Conservation (phyloP, 2,888 invertebrate genomes). For the Agonopterix alstromeriana region DNA sequence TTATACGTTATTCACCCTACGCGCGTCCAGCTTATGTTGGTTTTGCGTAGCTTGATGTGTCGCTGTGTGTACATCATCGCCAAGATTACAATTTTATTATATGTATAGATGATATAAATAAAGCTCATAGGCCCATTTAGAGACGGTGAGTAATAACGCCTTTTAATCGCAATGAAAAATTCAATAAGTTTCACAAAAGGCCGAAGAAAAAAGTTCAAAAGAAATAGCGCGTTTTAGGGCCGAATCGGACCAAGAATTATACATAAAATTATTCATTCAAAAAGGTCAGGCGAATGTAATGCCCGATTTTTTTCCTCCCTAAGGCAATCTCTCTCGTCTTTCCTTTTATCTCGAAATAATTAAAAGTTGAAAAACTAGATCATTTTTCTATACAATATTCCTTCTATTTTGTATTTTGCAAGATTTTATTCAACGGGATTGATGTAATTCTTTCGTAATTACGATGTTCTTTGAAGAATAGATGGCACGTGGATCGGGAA, state of each 20-base stretch:
- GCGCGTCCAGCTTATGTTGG: too few species aligned
- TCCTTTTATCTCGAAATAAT: constrained; percentile 35
- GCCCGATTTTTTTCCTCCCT: constrained; percentile 24
- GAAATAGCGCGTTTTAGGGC: constrained; percentile 32
- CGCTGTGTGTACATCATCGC: too few species aligned
- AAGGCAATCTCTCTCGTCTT: constrained; percentile 28
- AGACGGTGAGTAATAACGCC: too few species aligned
- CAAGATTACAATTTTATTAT: too few species aligned
- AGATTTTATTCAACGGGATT: not conserved
- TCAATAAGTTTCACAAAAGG: constrained; percentile 2
- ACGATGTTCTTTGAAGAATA: not conserved
- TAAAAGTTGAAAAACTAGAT: constrained; percentile 27
- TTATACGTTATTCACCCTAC: too few species aligned
- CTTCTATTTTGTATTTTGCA: not conserved
- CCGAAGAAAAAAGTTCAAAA: constrained; percentile 20
- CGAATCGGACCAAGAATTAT: constrained; percentile 29
- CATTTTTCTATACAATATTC: constrained; percentile 5
- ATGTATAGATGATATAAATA: too few species aligned
- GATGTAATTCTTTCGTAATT: not conserved
- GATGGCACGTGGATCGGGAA: not conserved
- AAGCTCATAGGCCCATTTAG: too few species aligned
- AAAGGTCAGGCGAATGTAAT: constrained; percentile 30
- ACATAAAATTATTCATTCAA: constrained; percentile 44
- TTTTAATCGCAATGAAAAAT: not conserved
- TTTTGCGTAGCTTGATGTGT: too few species aligned